Base-by-base conservation (phyloP, 2,888 invertebrate species). In the Acholoe squamosa region DNA sequence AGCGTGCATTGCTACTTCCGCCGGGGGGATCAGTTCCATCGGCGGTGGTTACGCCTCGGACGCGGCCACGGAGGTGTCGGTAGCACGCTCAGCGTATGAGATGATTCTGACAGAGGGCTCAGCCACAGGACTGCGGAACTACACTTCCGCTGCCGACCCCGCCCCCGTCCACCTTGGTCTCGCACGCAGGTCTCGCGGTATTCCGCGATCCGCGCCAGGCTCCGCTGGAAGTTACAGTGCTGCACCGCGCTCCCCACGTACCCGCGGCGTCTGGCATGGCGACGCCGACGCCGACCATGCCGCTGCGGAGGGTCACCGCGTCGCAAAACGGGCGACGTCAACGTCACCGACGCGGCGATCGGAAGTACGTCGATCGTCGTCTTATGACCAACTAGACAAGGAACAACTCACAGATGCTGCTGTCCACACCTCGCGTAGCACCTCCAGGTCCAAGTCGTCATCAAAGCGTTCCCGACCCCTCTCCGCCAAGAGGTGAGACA, bases 91-190 rank as follows among this genome's bases (percentile, higher is more conserved):
- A 1, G 86, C 86, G 19, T 86, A 86, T 31, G 86, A 86, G 19
- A 86, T 86, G 86, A 86, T 86, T 54, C 86, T 86, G 54, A 86
- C 25, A 16, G 54, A 86, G 19, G 86, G 86, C 5, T 86, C 86
- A 28, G 86, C 86, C 25, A 52, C 86, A 0, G 86, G 86, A 1
- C 56, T 86, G 14, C 52, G 86, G 14, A 86, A 54, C 56, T 86
- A 86, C 51, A 14, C 25, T n/a, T 19, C 28, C 34, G 71, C 5
- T 25, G n/a, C 5, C 16, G 71, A 71, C 28, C 7, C 25, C 28
- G 71, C 14, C 25, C 71, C 31, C 14, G 28, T 28, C 28, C n/a
- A 61, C 61, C 14, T 12, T n/a, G 22, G 25, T 61, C 5, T 43
- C 5, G 10, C 43, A 7, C 71, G 71, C 71, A 5, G 14, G 14